A percentile compares a stretch with the other conserved stretches of the same genome.
Conservation (phyloP, 2,888 invertebrate species). For the Ariolimax columbianus region DNA sequence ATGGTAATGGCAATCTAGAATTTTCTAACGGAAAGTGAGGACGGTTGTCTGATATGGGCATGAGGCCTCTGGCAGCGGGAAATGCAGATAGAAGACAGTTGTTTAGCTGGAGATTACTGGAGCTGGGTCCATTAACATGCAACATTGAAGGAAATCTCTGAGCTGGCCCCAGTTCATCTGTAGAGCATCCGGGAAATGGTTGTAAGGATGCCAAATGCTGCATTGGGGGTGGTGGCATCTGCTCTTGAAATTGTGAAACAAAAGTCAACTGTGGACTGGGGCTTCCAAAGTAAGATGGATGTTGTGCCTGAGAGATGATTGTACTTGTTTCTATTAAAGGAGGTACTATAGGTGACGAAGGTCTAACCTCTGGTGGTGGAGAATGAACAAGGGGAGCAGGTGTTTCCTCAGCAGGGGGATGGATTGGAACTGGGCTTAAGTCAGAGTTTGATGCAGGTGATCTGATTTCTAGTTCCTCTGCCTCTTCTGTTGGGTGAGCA, state of each 20-base stretch:
- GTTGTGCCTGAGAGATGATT: not conserved
- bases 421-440: not conserved
- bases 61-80: slow-evolving; percentile 46
- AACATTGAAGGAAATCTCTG: slow-evolving; percentile 22
- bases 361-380: slow-evolving; percentile 45
- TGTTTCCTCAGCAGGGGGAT: slow-evolving; percentile 11
- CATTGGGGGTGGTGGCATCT: slow-evolving; percentile 41
- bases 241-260: slow-evolving; percentile 53
- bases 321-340: slow-evolving; percentile 15
- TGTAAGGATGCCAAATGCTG: slow-evolving; percentile 37
- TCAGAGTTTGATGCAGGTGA: slow-evolving; percentile 14
- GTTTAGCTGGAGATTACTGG: slow-evolving; percentile 50
- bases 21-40: slow-evolving; percentile 26
- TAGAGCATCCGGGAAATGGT: slow-evolving; percentile 48
- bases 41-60: slow-evolving; percentile 47
- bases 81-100: slow-evolving; percentile 51
- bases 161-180: slow-evolving; percentile 41
- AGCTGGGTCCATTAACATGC: slow-evolving; percentile 5
- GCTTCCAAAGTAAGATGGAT: slow-evolving; percentile 45
- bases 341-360: slow-evolving; percentile 41
- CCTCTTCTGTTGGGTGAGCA: slow-evolving; percentile 57
- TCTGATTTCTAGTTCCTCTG: slow-evolving; percentile 42
- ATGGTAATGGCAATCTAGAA: slow-evolving; percentile 49
- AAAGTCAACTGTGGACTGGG: slow-evolving; percentile 35
- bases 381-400: slow-evolving; percentile 49